Base-by-base conservation (phyloP, 30 jellyfish, hydroid and myxozoan species). In the Mastigias papua region DNA sequence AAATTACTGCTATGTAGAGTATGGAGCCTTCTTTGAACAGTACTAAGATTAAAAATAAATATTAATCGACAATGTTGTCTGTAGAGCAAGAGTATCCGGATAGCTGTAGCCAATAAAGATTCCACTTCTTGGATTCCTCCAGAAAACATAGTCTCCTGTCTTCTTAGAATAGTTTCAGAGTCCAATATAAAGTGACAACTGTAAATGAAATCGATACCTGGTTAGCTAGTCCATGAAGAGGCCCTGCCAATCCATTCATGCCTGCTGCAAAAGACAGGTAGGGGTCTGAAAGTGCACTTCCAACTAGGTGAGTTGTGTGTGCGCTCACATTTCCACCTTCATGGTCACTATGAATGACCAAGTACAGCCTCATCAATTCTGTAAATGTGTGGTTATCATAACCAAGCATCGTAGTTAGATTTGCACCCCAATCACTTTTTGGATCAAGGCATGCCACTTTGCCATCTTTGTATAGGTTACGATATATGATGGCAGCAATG, bases 251-350 rank as follows among this genome's bases (percentile, higher is more conserved):
- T 9, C 98, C 99, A 84, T 92, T 92, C 97, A 96, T 87, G 0
- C 98, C 98, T 50, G 99, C 98, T 4, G 98, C 97, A 73, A 91
- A 89, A 17, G 98, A 86, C 51, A 96, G 85, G 89, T 91, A 96
- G 1, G 98, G 97, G 48, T 96, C 99, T 15, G 98, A 87, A 1
- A 90, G 90, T 4, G 99, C 98, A 81, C 98, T 91, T 15, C 98
- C 99, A 26, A 96, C 99, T 54, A 96, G 81, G 68, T 92, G 98
- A 11, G 97, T 85, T n/a, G 99, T 86, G 81, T 96, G 99, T 23
- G 99, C 98, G 80, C 99, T 96, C 27, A 91, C 99, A 79, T 96
- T 96, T 34, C 99, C 99, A 32, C 99, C 99, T 42, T 96, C 99
- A 77, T 96, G 99, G 88, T 96, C 99, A 88, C 97, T 83, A 89